Conservation (phyloP, 1,140 invertebrate species). For the Cyclina sinensis region DNA sequence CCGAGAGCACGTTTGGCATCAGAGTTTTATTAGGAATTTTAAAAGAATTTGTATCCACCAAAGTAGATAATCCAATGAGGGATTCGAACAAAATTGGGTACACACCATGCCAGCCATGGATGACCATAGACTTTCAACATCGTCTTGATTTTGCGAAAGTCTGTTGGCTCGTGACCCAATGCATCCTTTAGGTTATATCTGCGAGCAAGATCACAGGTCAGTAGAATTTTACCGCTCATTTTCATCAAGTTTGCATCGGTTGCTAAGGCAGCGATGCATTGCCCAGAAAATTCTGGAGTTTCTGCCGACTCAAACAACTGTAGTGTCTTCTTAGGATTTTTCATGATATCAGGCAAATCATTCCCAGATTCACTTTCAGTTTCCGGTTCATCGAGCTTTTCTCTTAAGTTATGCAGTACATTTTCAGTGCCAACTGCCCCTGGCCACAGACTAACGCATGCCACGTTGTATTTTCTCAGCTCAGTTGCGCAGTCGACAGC, state of each 20-base stretch:
- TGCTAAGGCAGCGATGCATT: conserved; percentile 81
- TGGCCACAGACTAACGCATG: conserved; percentile 87
- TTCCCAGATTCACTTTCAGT: background rate
- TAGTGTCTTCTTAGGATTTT: background rate
- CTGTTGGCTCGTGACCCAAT: conserved; percentile 75
- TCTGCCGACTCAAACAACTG: conserved; percentile 73
- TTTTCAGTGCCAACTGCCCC: conserved; percentile 86
- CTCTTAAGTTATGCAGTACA: background rate
- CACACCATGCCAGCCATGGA: conserved; percentile 58
- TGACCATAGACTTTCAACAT: conserved; percentile 31
- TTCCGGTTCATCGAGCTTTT: background rate
- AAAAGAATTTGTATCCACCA: conserved; percentile 72
- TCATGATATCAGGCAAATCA: background rate
- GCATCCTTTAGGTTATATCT: conserved; percentile 85
- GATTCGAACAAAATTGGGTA: conserved; percentile 73
- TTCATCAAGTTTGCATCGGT: conserved; percentile 82
- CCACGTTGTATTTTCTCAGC: conserved; percentile 85
- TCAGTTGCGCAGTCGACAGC: conserved; percentile 86
- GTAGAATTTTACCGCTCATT: conserved; percentile 82
- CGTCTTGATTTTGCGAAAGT: conserved; percentile 64
- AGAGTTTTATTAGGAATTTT: too few relatives aligned
- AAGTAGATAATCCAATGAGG: conserved; percentile 74
- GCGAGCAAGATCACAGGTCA: conserved; percentile 82
- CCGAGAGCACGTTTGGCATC: too few relatives aligned
- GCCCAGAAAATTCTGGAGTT: conserved; percentile 83